Conservation (phyloP, 92 coral and sea anemone species). For the Parazoanthus swiftii region DNA sequence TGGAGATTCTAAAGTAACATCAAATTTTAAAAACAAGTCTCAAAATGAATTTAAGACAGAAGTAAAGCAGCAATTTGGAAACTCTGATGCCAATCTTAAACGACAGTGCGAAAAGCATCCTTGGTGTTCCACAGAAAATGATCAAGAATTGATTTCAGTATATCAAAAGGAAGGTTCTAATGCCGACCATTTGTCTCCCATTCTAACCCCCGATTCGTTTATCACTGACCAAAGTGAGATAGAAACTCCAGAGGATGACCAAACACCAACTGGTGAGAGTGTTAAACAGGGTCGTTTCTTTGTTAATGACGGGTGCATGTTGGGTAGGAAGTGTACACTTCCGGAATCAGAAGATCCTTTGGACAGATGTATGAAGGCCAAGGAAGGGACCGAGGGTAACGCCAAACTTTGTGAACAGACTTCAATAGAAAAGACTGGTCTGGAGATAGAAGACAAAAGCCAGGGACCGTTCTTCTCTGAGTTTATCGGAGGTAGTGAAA, state of each 20-base stretch:
- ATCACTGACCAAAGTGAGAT: constrained; percentile 15
- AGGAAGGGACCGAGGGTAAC: background rate
- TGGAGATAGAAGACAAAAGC: background rate
- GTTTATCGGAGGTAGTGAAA: background rate
- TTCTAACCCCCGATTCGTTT: constrained; percentile 37
- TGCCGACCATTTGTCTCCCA: constrained; percentile 9
- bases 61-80: background rate
- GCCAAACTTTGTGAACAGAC: background rate
- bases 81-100: background rate
- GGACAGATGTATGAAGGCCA: background rate
- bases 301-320: background rate
- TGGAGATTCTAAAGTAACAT: background rate
- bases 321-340: background rate
- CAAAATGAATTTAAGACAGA: background rate
- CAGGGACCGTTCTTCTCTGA: background rate
- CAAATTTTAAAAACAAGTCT: background rate
- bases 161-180: background rate
- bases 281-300: background rate
- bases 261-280: background rate
- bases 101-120: background rate
- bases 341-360: background rate
- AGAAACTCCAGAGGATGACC: background rate
- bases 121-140: background rate
- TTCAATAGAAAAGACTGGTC: background rate
- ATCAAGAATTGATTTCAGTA: background rate